These are phyloP conservation scores for Ammodramus savannarum DNA, from an alignment of 2,113 vertebrate species.

Conservation along the genomic window DNA sequence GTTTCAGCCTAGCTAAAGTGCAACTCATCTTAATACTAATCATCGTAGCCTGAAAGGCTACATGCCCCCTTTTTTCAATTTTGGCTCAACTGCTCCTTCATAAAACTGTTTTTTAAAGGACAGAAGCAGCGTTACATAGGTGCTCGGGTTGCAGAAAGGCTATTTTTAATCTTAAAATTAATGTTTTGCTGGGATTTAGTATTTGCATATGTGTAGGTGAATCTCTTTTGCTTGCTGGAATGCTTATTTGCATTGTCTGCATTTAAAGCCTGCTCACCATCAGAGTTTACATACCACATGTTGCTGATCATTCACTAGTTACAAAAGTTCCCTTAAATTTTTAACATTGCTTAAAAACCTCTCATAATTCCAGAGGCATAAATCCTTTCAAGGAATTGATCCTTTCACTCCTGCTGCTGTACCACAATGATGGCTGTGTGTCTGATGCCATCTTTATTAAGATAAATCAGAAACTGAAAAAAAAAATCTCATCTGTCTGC, in stretches of 20 bases:
- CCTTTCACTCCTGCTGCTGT: neutral
- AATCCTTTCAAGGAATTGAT: neutral
- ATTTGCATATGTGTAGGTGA: neutral
- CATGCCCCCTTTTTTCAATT: constrained; percentile 56
- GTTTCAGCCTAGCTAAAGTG: constrained; percentile 82
- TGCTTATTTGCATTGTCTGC: constrained; percentile 1
- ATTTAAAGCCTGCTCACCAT: neutral
- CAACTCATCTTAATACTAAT: constrained; percentile 78
- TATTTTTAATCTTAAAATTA: constrained; percentile 15
- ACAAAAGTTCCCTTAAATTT: constrained; percentile 12
- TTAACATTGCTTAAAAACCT: neutral
- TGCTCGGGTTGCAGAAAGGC: neutral
- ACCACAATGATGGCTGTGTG: neutral
- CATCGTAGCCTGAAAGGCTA: constrained; percentile 63
- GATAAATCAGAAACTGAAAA: neutral
- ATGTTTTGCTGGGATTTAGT: neutral
- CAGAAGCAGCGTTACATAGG: constrained; percentile 29
- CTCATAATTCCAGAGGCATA: neutral
- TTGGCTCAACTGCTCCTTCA: constrained; percentile 65
- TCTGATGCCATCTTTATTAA: constrained; percentile 11
- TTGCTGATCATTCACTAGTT: constrained; percentile 21
- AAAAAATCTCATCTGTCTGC: neutral
- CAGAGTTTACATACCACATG: constrained; percentile 39
- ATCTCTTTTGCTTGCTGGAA: neutral
- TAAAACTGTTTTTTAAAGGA: constrained; percentile 67